phyloP scores from a whole-genome alignment of 2,888 invertebrate species.

The Reticulitermes lucifugus region DNA sequence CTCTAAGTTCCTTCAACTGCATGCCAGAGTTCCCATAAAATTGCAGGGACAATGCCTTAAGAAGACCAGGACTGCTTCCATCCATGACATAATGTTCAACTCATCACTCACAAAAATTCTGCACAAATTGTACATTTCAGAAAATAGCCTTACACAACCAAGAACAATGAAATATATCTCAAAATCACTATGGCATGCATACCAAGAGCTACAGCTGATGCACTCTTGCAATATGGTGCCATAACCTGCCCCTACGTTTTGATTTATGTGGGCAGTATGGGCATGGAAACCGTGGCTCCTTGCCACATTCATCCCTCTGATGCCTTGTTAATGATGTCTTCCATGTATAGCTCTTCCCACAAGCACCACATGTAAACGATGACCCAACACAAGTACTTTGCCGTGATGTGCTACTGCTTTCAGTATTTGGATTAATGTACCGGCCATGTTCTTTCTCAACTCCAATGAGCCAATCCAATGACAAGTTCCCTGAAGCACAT shows the following conservation, averaged over 20 bases:
- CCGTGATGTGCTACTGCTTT: neutral
- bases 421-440: neutral
- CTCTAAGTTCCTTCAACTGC: too few relatives aligned
- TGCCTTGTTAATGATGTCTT: constrained; percentile 1
- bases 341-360: constrained; percentile 14
- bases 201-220: neutral
- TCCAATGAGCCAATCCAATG: constrained; percentile 23
- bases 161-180: too few relatives aligned
- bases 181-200: neutral
- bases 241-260: constrained; percentile 12
- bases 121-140: too few relatives aligned
- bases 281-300: constrained; percentile 2
- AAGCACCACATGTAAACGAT: constrained; percentile 1
- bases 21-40: too few relatives aligned
- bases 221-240: constrained; percentile 22
- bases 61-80: too few relatives aligned
- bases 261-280: constrained; percentile 18
- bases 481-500: constrained; percentile 4
- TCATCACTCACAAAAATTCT: too few relatives aligned
- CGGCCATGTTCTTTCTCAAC: neutral
- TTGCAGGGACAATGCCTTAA: too few relatives aligned
- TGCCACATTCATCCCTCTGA: constrained; percentile 1
- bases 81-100: too few relatives aligned
- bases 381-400: neutral
- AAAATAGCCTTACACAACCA: too few relatives aligned